Evolutionary conservation across 2,113 vertebrate species (phyloP).

Genomic region (Thermophis baileyi): DNA sequence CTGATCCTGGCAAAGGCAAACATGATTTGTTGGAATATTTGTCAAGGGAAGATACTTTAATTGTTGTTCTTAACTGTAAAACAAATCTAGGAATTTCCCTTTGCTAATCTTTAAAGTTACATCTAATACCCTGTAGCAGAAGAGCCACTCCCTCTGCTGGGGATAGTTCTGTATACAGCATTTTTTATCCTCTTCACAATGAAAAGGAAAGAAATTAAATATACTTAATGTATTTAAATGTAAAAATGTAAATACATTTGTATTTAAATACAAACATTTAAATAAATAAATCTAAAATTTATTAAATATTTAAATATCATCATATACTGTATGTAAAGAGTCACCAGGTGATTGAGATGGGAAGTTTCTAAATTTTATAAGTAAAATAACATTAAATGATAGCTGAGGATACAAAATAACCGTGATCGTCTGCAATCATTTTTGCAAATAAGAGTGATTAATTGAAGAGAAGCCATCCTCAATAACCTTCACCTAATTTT

Average conservation of each 20-base stretch:
- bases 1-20: not conserved
- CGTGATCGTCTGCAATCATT: not conserved
- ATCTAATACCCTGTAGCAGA: conserved; percentile 15
- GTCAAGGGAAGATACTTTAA: not conserved
- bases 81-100: conserved; percentile 25
- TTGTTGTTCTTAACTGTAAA: not conserved
- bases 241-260: not conserved
- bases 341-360: not conserved
- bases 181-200: conserved; percentile 13
- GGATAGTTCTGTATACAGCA: conserved; percentile 45
- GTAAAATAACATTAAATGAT: not conserved
- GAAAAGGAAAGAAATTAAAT: not conserved
- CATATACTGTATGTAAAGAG: not conserved
- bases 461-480: no score
- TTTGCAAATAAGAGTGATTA: not conserved
- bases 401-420: not conserved
- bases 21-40: not conserved
- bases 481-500: not conserved
- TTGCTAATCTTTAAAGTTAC: conserved; percentile 28
- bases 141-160: conserved; percentile 58
- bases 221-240: not conserved
- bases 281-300: not conserved
- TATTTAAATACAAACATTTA: no score
- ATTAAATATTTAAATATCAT: not conserved
- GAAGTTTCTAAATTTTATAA: not conserved